These are phyloP conservation scores for Polydesmus complanatus DNA, from an alignment of 2,888 invertebrate genomes.

Conservation along the genomic window DNA sequence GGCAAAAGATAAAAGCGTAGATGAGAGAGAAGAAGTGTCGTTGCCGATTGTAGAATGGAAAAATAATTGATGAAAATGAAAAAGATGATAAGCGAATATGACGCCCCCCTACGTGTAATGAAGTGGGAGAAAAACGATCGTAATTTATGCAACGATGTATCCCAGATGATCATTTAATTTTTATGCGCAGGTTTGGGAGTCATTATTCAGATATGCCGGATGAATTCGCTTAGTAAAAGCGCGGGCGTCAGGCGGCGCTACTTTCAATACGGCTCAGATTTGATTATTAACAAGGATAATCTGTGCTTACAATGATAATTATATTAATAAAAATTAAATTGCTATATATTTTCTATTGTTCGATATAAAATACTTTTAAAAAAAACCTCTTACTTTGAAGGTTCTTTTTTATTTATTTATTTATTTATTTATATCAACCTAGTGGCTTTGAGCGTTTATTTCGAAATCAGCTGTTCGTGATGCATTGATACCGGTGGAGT, in stretches of 20 bases:
- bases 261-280: no score
- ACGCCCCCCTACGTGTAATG: background rate
- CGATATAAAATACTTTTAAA: no score
- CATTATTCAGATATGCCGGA: background rate
- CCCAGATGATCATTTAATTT: slow-evolving; percentile 10
- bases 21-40: background rate
- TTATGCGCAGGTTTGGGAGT: background rate
- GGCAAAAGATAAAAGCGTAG: background rate
- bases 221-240: background rate
- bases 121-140: background rate
- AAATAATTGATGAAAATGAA: background rate
- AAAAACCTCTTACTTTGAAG: no score
- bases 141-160: slow-evolving; percentile 7
- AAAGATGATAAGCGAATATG: background rate
- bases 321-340: no score
- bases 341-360: no score
- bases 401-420: no score
- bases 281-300: no score
- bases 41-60: background rate
- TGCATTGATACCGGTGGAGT: no score
- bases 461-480: no score
- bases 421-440: no score
- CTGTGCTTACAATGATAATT: no score
- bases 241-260: background rate
- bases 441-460: no score